Percentiles rank a stretch among this genome's conserved stretches.
phyloP scores from a whole-genome alignment of 2,888 invertebrate species.

The Lycocerus yunnanus region DNA sequence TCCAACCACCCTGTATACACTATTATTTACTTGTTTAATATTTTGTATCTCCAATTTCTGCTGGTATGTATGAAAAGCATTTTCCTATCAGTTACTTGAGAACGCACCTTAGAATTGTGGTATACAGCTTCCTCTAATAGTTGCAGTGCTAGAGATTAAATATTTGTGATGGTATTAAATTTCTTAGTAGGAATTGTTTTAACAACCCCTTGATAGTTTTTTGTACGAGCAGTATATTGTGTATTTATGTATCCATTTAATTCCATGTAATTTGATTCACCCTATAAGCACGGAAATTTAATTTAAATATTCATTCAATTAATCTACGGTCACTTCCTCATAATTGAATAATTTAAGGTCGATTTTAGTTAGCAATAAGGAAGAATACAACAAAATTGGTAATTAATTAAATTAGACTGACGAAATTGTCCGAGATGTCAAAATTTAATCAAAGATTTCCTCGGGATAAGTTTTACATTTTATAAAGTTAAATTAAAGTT shows the following conservation, averaged over 20 bases:
- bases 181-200: neutral
- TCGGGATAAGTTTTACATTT: neutral
- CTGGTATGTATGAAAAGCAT: neutral
- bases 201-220: neutral
- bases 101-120: neutral
- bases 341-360: neutral
- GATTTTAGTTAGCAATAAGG: neutral
- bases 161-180: neutral
- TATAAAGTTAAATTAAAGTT: neutral
- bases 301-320: neutral
- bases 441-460: neutral
- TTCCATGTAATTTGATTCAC: neutral
- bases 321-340: neutral
- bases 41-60: neutral
- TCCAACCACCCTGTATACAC: too few species aligned
- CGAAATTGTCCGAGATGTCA: neutral
- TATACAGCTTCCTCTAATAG: neutral
- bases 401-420: neutral
- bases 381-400: neutral
- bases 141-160: neutral
- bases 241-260: neutral
- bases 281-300: neutral
- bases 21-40: neutral
- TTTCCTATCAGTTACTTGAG: neutral
- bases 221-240: neutral